Percentiles rank a stretch among this genome's conserved stretches.
phyloP scores from a whole-genome alignment of 2,888 invertebrate genomes.

The Spisula solida region DNA sequence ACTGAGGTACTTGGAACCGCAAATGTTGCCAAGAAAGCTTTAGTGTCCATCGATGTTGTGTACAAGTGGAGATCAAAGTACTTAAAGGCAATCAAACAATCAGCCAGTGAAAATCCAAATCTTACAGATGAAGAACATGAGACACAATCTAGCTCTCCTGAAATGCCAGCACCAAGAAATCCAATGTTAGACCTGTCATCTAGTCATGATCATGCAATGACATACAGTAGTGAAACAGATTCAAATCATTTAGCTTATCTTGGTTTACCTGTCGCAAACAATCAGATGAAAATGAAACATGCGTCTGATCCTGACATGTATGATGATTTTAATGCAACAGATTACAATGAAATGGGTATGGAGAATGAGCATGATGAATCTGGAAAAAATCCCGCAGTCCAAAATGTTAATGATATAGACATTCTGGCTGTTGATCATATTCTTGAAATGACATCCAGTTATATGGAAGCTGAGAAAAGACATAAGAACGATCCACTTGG shows the following conservation, averaged over 20 bases:
- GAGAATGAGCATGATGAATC: slow-evolving; percentile 18
- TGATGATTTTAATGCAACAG: neutral
- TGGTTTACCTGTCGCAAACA: slow-evolving; percentile 16
- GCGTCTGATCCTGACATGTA: neutral
- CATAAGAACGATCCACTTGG: slow-evolving; percentile 33
- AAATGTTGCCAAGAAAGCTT: slow-evolving; percentile 54
- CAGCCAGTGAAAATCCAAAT: neutral
- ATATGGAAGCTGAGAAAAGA: slow-evolving; percentile 50
- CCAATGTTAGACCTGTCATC: neutral
- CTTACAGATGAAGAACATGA: neutral
- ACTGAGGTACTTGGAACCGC: slow-evolving; percentile 53
- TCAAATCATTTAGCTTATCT: neutral
- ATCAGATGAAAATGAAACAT: neutral
- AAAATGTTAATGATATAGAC: slow-evolving; percentile 39
- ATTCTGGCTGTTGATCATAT: slow-evolving; percentile 47
- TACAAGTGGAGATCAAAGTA: slow-evolving; percentile 67
- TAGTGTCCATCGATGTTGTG: slow-evolving; percentile 58
- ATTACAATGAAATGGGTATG: neutral
- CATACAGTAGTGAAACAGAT: neutral
- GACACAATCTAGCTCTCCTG: slow-evolving; percentile 25
- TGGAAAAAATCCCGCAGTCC: slow-evolving; percentile 27
- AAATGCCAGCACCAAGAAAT: slow-evolving; percentile 50
- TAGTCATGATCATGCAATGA: neutral
- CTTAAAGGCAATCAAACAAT: slow-evolving; percentile 28
- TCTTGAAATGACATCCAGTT: slow-evolving; percentile 49